These are phyloP conservation scores for Coecobrya sp. DNA, from an alignment of 2,888 invertebrate species.

Conservation along the genomic window DNA sequence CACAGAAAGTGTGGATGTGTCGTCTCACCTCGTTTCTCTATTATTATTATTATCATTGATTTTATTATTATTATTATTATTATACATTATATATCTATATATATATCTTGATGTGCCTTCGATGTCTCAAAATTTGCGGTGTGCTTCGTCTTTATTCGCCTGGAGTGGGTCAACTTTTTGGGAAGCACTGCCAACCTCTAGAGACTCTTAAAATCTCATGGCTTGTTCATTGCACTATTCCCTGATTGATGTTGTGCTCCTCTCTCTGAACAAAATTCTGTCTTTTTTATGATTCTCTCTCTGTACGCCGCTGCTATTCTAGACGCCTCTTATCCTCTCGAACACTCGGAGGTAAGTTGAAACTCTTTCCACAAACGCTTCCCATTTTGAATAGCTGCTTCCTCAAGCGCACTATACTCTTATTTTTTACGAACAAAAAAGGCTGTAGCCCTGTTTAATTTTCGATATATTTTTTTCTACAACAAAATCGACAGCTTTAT, in stretches of 20 bases:
- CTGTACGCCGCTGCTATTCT: conserved; percentile 87
- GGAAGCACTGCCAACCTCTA: conserved; percentile 85
- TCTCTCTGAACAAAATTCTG: conserved; percentile 86
- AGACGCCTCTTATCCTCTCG: conserved; percentile 87
- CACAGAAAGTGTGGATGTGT: conserved; percentile 84
- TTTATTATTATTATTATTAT: conserved; percentile 59
- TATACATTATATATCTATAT: conserved; percentile 76
- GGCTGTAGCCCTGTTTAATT: conserved; percentile 45
- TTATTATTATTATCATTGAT: conserved; percentile 73
- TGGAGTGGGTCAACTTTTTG: conserved; percentile 83
- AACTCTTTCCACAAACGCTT: conserved; percentile 86
- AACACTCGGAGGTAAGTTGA: conserved; percentile 87
- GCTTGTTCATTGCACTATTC: conserved; percentile 85
- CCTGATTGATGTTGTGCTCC: conserved; percentile 86
- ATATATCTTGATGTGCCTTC: conserved; percentile 86
- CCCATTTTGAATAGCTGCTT: conserved; percentile 86
- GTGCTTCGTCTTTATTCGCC: conserved; percentile 85
- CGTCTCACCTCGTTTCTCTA: conserved; percentile 85
- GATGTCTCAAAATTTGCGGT: conserved; percentile 86
- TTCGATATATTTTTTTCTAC: not conserved
- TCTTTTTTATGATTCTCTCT: conserved; percentile 87
- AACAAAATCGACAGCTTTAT: not conserved
- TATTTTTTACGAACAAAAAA: conserved; percentile 44
- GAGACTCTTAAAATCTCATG: conserved; percentile 84
- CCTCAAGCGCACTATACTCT: conserved; percentile 78